A percentile compares a stretch with the other conserved stretches of the same genome.
These are phyloP conservation scores for Ypsolopha sequella DNA, from an alignment of 2,888 invertebrate genomes.

Conservation along the genomic window DNA sequence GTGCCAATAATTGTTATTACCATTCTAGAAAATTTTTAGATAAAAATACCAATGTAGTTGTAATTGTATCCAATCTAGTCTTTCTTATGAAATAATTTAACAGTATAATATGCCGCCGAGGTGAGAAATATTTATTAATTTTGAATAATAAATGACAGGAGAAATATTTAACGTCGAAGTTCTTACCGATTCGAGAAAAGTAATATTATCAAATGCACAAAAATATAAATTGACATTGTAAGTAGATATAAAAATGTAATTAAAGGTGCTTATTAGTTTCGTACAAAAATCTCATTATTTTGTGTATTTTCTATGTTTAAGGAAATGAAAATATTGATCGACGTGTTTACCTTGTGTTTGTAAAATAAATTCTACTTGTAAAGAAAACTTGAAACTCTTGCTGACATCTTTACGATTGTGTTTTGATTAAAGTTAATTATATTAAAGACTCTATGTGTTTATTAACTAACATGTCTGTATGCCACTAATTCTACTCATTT, in stretches of 20 bases:
- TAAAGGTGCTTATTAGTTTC: conserved; percentile 1
- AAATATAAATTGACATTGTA: neutral
- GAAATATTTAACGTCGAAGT: too few species aligned
- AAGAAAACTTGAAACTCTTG: neutral
- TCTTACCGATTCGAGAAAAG: neutral
- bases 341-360: conserved; percentile 1
- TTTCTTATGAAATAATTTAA: conserved; percentile 3
- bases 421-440: neutral
- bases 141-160: neutral
- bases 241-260: neutral
- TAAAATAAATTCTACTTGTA: neutral
- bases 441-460: neutral
- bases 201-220: neutral
- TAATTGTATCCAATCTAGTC: conserved; percentile 11
- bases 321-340: neutral
- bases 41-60: conserved; percentile 5
- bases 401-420: neutral
- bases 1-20: conserved; percentile 6
- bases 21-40: neutral
- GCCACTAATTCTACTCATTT: conserved; percentile 1
- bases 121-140: neutral
- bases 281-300: neutral
- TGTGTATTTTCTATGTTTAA: neutral
- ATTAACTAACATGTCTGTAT: conserved; percentile 1
- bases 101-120: neutral